Base-by-base conservation (phyloP, 1,140 invertebrate species). In the Mylabris phalerata region DNA sequence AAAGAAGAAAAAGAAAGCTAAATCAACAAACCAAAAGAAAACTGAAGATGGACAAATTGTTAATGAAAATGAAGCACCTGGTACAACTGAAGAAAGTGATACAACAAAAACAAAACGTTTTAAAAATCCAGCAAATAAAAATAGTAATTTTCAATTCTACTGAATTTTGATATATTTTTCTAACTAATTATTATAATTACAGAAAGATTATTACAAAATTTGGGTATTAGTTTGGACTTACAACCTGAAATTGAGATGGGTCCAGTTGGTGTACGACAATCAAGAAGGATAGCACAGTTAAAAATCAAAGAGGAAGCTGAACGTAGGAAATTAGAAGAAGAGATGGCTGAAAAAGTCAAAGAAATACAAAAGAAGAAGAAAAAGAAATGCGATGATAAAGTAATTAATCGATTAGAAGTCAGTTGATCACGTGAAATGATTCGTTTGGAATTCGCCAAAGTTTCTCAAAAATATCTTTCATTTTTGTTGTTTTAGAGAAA, bases 281-380 rank as follows among this genome's bases (percentile, higher is more conserved):
- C 88, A 5, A 78, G 89, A 3, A 77, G 90, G 48, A 90, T 93
- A 65, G 90, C 90, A 0, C 89, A 92, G 67, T 79, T 91, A 59
- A 90, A 92, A 64, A 90, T 92, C 48, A 88, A 86, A 58, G 89
- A 92, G 68, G 88, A 90, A 71, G 85, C 86, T 0, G 87, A 92
- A 50, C 71, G 86, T 6, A 78, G 86, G 44, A 81, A 85, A 62
- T 70, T 85, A 25, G 87, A 91, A 65, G 87, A 90, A 66, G 81
- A 85, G 3, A 79, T 82, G 0, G 45, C 73, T 77, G 4, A 79
- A 82, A 19, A 71, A 84, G 32, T 86, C 84, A 64, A 80, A 81
- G 62, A 80, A 82, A 64, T 76, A 80, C 41, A 55, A 3, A 82
- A 79, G 62, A 86, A 79, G 46, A 84, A 82, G 72, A 82, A 68